Evolutionary conservation across 1,140 invertebrate species (phyloP).

Genomic region (Anastatus disparis): DNA sequence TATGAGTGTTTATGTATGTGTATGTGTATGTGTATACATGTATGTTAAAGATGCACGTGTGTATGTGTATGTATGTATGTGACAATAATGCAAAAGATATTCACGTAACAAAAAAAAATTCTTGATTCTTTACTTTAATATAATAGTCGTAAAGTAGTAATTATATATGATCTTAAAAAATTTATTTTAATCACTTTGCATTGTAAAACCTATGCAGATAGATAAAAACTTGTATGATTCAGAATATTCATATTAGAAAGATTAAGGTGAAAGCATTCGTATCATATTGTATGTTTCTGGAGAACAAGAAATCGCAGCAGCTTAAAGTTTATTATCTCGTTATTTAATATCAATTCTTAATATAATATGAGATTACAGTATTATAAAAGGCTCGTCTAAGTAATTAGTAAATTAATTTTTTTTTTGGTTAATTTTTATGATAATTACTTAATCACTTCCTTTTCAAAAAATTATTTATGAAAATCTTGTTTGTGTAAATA

Average conservation of each 20-base stretch:
- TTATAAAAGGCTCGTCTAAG: conserved; percentile 52
- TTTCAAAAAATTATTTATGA: not conserved
- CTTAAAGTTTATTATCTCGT: conserved; percentile 72
- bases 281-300: conserved; percentile 85
- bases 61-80: no score
- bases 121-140: no score
- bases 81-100: no score
- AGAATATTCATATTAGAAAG: conserved; percentile 79
- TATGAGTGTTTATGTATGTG: no score
- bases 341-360: conserved; percentile 68
- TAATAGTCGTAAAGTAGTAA: no score
- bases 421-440: conserved; percentile 33
- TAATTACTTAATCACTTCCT: no score
- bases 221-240: conserved; percentile 71
- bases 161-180: conserved; percentile 62
- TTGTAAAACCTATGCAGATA: conserved; percentile 71
- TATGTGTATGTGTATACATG: no score
- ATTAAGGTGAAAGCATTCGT: conserved; percentile 82
- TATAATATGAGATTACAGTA: conserved; percentile 5
- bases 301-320: conserved; percentile 74
- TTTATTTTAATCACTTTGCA: conserved; percentile 71
- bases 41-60: no score
- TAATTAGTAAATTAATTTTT: conserved; percentile 17
- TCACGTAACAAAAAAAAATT: no score
- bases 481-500: not conserved